Base-by-base conservation (phyloP, 2,797 vertebrate genomes). In the Tinamus major region DNA sequence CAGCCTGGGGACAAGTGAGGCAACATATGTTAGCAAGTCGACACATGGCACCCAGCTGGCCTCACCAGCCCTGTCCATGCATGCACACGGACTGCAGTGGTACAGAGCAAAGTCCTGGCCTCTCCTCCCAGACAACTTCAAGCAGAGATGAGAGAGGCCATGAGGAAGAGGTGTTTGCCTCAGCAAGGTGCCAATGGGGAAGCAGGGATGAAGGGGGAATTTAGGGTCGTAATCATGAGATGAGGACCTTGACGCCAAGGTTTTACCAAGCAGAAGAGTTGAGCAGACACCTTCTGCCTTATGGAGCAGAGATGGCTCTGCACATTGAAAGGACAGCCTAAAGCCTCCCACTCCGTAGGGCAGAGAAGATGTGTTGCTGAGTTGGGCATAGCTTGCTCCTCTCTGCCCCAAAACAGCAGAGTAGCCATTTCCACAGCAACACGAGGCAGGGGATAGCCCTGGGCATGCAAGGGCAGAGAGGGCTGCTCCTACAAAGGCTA, bases 1-100 rank as follows among this genome's bases (percentile, higher is more conserved):
- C 89, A 99, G 96, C 96, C 99, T 99, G 92, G 46, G 48, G 46
- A 46, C 3, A n/a, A 72, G 35, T 51, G 44, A 13, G 65, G 53
- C 23, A 46, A 21, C 18, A 15, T 4, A 11, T 5, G 3, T 72
- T 74, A 78, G 69, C 0, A 1, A 85, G 74, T 7, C 63, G 53
- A 18, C 16, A 10, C 29, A 6, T 19, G 29, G 53, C 29, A 56
- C 53, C 9, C 35, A 37, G 59, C 15, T 26, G 35, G 23, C 59
- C 33, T 37, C 21, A 13, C 21, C 35, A 62, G 18, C 35, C 35
- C 59, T 35, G n/a, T 37, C 35, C 59, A 56, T 10, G 4, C 23
- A 17, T 62, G 59, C 35, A 37, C 16, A 61, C 8, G 14, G 59
- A 37, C 17, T 35, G 59, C 35, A 62, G 24, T 18, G 24, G 13